A percentile compares a stretch with the other conserved stretches of the same genome.
Evolutionary conservation across 2,113 vertebrate genomes (phyloP).

Genomic region (Phalacrocorax pelagicus): DNA sequence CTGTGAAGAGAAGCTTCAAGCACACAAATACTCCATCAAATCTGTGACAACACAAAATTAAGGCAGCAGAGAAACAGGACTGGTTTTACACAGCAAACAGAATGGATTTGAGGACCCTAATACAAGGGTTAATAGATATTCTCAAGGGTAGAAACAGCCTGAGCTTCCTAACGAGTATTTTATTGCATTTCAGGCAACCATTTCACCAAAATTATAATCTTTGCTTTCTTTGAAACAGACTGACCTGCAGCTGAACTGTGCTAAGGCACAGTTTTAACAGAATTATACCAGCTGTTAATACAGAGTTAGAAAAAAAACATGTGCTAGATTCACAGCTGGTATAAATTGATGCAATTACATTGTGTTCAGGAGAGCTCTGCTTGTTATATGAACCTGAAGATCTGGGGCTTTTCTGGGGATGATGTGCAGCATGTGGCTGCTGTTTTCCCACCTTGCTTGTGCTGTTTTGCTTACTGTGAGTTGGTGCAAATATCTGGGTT

Average conservation of each 20-base stretch:
- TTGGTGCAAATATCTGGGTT: neutral
- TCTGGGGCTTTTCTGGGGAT: neutral
- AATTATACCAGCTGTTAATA: conserved; percentile 17
- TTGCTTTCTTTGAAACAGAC: conserved; percentile 17
- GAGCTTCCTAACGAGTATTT: neutral
- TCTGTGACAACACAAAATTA: neutral
- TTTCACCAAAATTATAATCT: neutral
- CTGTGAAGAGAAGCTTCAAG: neutral
- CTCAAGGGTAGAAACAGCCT: neutral
- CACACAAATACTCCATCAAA: neutral
- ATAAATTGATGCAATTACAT: neutral
- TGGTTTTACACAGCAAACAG: neutral
- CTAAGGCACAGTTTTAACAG: neutral
- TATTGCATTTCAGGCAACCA: neutral
- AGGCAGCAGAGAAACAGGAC: neutral
- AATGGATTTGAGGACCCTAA: neutral
- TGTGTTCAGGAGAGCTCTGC: neutral
- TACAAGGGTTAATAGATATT: neutral
- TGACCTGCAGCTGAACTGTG: conserved; percentile 38
- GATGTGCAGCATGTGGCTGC: fast-evolving
- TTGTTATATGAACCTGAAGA: neutral
- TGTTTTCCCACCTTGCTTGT: neutral
- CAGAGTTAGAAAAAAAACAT: neutral
- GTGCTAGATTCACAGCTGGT: neutral
- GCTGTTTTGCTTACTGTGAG: neutral